Evolutionary conservation across 2,797 vertebrate species (phyloP).

Genomic region (Chaenodraco wilsoni): DNA sequence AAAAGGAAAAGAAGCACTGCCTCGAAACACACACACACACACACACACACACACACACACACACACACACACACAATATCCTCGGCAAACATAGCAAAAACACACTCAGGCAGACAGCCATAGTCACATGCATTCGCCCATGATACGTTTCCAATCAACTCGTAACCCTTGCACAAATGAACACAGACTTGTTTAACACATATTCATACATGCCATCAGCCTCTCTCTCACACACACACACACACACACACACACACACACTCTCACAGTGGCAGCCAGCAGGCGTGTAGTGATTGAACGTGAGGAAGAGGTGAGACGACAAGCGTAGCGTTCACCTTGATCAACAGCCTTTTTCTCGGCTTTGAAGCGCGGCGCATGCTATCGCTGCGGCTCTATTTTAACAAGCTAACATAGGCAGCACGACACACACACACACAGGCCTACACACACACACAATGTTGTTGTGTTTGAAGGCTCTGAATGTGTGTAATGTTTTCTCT

Average conservation of each 20-base stretch:
- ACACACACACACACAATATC: background rate
- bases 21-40: background rate
- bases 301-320: conserved; percentile 60
- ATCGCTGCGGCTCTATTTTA: conserved; percentile 70
- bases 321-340: conserved; percentile 77
- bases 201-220: conserved; percentile 4
- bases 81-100: background rate
- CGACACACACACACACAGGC: conserved; percentile 14
- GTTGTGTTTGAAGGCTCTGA: background rate
- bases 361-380: conserved; percentile 63
- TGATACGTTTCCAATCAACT: conserved; percentile 28
- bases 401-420: conserved; percentile 73
- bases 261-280: conserved; percentile 24
- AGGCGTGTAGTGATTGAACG: conserved; percentile 60
- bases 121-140: background rate
- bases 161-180: conserved; percentile 19
- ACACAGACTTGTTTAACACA: conserved; percentile 15
- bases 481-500: background rate
- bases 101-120: background rate
- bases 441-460: conserved; percentile 10
- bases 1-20: conserved; percentile 24
- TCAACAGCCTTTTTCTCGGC: conserved; percentile 68
- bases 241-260: conserved; percentile 15
- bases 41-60: background rate
- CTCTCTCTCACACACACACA: conserved; percentile 6